Percentiles rank a stretch among this genome's conserved stretches.
These are phyloP conservation scores for human (Homo sapiens) DNA, from an alignment of 2,113 vertebrate genomes.

Conservation along the genomic window GRCh38 chr16:25989501-25990000, in stretches of 20 bases:
- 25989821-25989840: no score
- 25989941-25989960: neutral
- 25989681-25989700: neutral
- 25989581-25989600: neutral
- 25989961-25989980: fast-evolving
- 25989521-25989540: neutral
- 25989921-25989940: neutral
- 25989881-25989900: neutral
- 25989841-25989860: no score
- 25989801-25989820: no score
- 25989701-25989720: neutral
- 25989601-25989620: neutral
- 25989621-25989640: neutral
- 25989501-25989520: neutral
- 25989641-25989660: neutral
- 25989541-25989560: neutral
- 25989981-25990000: neutral
- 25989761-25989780: no score
- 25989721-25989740: no score
- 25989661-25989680: neutral
- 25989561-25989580: neutral
- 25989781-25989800: no score
- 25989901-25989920: no score
- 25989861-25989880: no score
- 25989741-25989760: no score